These are phyloP conservation scores for Clivina fossor DNA, from an alignment of 2,888 invertebrate species.

Conservation along the genomic window DNA sequence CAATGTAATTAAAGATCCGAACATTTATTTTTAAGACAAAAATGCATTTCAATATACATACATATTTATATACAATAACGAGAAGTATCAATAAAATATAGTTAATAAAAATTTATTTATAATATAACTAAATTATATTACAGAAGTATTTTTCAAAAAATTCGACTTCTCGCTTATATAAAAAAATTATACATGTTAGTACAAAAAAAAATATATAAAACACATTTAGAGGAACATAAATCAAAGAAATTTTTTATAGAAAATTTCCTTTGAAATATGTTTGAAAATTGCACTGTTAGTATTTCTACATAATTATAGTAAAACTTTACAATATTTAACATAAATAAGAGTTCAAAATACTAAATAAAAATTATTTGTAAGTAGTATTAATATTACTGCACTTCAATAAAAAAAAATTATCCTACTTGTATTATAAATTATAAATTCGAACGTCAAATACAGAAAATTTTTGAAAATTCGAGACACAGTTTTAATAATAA, in stretches of 20 bases:
- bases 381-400: no score
- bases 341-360: slow-evolving; percentile 5
- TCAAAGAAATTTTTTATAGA: slow-evolving; percentile 1
- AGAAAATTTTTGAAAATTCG: slow-evolving; percentile 14
- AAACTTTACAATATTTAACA: not conserved
- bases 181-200: slow-evolving; percentile 24
- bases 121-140: slow-evolving; percentile 1
- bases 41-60: slow-evolving; percentile 30
- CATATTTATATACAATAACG: slow-evolving; percentile 29
- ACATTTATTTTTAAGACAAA: slow-evolving; percentile 34
- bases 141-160: slow-evolving; percentile 13
- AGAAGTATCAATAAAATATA: slow-evolving; percentile 19
- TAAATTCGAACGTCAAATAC: slow-evolving; percentile 3
- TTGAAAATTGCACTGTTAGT: slow-evolving; percentile 27
- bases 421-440: no score
- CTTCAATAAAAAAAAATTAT: slow-evolving; percentile 5
- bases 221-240: slow-evolving; percentile 17
- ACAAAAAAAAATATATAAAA: slow-evolving; percentile 23
- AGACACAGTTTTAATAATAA: slow-evolving; percentile 2
- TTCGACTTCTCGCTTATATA: slow-evolving; percentile 17
- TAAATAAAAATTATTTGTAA: slow-evolving; percentile 4
- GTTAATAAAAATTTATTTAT: slow-evolving; percentile 3
- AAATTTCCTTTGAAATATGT: slow-evolving; percentile 22
- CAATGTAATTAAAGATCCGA: slow-evolving; percentile 32
- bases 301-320: slow-evolving; percentile 13